Conservation (phyloP, 2,113 vertebrate species). For the Physeter macrocephalus region DNA sequence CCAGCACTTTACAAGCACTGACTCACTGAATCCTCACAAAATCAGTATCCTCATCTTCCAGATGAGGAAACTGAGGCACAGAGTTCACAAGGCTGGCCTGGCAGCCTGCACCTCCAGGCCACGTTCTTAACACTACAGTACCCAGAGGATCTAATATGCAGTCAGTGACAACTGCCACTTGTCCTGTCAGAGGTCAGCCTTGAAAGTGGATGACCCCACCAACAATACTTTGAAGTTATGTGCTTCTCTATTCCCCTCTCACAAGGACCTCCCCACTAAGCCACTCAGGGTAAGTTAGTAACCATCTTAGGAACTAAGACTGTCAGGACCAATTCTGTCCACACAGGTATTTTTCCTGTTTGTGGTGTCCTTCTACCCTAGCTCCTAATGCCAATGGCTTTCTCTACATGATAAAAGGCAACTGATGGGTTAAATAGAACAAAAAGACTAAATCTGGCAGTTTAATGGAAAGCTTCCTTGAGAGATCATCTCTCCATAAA, state of each 20-base stretch:
- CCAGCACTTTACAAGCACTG: background rate
- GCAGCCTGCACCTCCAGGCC: background rate
- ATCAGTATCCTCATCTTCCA: background rate
- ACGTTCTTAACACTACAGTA: background rate
- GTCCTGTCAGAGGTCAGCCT: background rate
- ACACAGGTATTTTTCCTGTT: background rate
- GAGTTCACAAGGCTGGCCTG: background rate
- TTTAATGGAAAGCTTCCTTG: slow-evolving; percentile 22
- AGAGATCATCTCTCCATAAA: slow-evolving; percentile 1
- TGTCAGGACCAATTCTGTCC: background rate
- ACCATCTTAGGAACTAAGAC: background rate
- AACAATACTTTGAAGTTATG: background rate
- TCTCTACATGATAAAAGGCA: background rate
- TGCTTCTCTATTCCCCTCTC: background rate
- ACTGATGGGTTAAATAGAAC: background rate
- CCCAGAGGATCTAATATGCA: background rate
- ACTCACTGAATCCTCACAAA: background rate
- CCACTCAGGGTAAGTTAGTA: background rate
- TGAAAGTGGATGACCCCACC: background rate
- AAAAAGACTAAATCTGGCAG: slow-evolving; percentile 11
- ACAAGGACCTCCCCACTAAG: background rate
- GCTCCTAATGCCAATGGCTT: background rate
- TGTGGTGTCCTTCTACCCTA: background rate
- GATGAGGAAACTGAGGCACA: background rate
- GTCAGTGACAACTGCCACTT: background rate